These are phyloP conservation scores for Climacteris rufus DNA, from an alignment of 2,113 vertebrate genomes.

Conservation along the genomic window DNA sequence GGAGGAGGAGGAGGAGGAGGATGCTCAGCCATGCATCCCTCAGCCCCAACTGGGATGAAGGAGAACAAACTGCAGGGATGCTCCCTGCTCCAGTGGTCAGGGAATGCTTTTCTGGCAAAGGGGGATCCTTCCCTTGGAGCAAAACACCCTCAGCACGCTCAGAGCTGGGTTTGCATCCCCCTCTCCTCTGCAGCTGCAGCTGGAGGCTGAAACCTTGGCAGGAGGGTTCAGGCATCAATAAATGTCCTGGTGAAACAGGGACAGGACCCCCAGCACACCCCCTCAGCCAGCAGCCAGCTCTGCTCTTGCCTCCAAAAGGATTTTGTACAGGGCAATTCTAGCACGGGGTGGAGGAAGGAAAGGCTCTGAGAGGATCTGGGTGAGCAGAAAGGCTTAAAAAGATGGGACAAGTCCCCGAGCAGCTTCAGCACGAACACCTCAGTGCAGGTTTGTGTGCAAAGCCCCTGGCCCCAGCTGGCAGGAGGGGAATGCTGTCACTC, in stretches of 20 bases:
- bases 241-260: background rate
- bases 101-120: background rate
- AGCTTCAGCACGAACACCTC: background rate
- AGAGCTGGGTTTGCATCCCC: background rate
- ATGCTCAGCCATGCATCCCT: background rate
- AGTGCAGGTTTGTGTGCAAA: background rate
- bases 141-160: background rate
- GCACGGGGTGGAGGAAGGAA: background rate
- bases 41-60: background rate
- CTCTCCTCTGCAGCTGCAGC: background rate
- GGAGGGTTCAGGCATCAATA: background rate
- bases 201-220: background rate
- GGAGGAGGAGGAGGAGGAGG: background rate
- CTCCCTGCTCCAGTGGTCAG: background rate
- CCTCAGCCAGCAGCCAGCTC: background rate
- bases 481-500: background rate
- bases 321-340: background rate
- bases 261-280: background rate
- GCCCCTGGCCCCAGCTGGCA: background rate
- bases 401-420: background rate
- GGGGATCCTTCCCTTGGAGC: background rate
- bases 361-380: background rate
- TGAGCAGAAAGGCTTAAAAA: background rate
- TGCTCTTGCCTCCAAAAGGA: background rate
- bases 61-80: background rate